These are phyloP conservation scores for Leucozona laternaria DNA, from an alignment of 2,888 invertebrate genomes.

Conservation along the genomic window DNA sequence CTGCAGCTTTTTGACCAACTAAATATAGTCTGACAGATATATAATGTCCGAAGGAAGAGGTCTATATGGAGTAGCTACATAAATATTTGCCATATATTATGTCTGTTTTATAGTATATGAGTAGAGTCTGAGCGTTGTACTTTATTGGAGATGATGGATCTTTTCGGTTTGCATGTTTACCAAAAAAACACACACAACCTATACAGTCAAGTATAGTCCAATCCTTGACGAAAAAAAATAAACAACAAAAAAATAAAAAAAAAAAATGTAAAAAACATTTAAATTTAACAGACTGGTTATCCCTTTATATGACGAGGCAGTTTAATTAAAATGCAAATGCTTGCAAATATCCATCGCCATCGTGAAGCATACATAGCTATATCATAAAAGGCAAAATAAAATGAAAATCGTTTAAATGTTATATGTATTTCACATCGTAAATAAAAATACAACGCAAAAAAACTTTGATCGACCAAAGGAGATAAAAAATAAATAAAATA, in stretches of 20 bases:
- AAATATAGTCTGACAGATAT: slow-evolving; percentile 1
- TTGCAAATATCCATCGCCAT: slow-evolving; percentile 31
- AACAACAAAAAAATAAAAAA: not conserved
- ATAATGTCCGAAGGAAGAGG: not conserved
- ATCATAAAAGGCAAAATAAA: slow-evolving; percentile 31
- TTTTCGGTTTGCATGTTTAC: slow-evolving; percentile 9
- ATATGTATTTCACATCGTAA: slow-evolving; percentile 27
- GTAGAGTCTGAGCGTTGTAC: not conserved
- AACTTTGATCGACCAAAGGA: not conserved
- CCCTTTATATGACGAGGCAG: slow-evolving; percentile 27
- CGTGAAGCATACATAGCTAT: not conserved
- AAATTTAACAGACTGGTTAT: slow-evolving; percentile 30
- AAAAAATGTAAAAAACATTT: slow-evolving; percentile 3
- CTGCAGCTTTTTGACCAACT: slow-evolving; percentile 2
- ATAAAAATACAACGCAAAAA: slow-evolving; percentile 1
- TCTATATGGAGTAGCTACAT: not conserved
- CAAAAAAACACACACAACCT: not conserved
- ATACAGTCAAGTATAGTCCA: slow-evolving; percentile 2
- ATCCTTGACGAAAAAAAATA: not conserved
- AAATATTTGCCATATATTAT: slow-evolving; percentile 14
- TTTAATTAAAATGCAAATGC: slow-evolving; percentile 53
- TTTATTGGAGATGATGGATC: slow-evolving; percentile 16
- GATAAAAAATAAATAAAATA: slow-evolving; percentile 13
- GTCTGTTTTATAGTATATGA: not conserved
- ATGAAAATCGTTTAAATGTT: slow-evolving; percentile 20